Evolutionary conservation across 2,888 invertebrate species (phyloP).

Genomic region (Drosophila pseudotakahashii): DNA sequence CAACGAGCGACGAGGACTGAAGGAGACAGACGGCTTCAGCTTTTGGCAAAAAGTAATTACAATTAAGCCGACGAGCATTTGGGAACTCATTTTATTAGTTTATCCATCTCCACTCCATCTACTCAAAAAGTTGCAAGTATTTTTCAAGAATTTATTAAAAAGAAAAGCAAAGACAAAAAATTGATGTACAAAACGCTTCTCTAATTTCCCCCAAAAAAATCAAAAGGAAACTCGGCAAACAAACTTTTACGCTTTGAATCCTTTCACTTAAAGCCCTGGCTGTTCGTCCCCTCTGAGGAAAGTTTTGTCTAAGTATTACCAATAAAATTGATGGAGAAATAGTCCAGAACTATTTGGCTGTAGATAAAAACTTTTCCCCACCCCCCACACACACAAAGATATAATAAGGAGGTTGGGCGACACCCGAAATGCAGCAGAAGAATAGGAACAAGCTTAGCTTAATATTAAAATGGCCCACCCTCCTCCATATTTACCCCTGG

Average conservation of each 20-base stretch:
- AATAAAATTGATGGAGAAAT: constrained; percentile 80
- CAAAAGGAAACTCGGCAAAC: constrained; percentile 31
- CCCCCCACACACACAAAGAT: constrained; percentile 26
- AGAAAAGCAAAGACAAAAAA: constrained; percentile 34
- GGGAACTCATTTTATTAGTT: constrained; percentile 62
- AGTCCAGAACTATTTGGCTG: constrained; percentile 77
- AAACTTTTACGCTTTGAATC: constrained; percentile 70
- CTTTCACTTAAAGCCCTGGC: constrained; percentile 69
- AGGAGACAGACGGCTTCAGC: constrained; percentile 47
- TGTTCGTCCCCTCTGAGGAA: constrained; percentile 34
- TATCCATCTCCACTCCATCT: constrained; percentile 28
- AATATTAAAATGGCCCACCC: constrained; percentile 63
- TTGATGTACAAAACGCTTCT: constrained; percentile 53
- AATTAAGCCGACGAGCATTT: constrained; percentile 66
- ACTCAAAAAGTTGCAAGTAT: constrained; percentile 32
- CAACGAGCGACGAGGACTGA: constrained; percentile 55
- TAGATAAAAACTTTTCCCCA: constrained; percentile 69
- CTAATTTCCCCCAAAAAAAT: constrained; percentile 44
- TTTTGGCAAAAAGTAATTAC: constrained; percentile 64
- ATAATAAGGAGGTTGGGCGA: constrained; percentile 18
- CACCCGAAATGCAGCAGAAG: constrained; percentile 45
- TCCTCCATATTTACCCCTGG: constrained; percentile 22
- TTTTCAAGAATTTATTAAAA: constrained; percentile 60
- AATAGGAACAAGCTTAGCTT: constrained; percentile 63
- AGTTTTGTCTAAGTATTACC: constrained; percentile 79